Percentiles rank a stretch among this genome's conserved stretches.
These are phyloP conservation scores for Muricea muricata DNA, from an alignment of 92 coral and sea anemone species.

Conservation along the genomic window DNA sequence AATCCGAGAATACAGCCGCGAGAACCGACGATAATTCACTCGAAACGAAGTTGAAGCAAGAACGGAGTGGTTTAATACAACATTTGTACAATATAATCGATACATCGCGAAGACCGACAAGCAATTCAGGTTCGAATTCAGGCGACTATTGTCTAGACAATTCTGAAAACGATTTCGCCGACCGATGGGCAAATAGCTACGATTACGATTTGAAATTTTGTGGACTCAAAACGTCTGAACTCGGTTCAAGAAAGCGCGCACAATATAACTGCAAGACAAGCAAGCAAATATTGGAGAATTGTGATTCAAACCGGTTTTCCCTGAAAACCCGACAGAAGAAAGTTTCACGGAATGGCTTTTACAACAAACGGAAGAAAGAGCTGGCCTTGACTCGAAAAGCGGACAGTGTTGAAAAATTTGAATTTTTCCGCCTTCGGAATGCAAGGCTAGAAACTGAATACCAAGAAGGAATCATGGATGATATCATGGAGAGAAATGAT, in stretches of 20 bases:
- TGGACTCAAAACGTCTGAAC: neutral
- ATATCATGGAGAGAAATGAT: too few species aligned
- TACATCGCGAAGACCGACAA: neutral
- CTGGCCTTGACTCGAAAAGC: neutral
- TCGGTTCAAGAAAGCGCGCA: neutral
- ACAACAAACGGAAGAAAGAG: neutral
- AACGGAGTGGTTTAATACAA: neutral
- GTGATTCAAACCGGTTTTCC: too few species aligned
- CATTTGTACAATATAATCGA: neutral
- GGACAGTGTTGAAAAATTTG: neutral
- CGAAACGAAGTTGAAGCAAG: neutral
- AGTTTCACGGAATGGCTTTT: neutral
- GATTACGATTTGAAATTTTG: conserved; percentile 22
- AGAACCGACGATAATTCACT: neutral
- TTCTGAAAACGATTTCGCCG: too few species aligned
- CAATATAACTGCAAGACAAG: neutral
- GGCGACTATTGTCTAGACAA: neutral
- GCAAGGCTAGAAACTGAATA: too few species aligned
- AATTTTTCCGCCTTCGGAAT: too few species aligned
- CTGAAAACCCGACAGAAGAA: neutral
- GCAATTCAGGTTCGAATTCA: too few species aligned
- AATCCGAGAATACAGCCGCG: neutral
- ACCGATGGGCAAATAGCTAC: neutral
- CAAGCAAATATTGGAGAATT: neutral
- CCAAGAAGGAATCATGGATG: too few species aligned